Conservation (phyloP, 2,113 vertebrate species). For the Neolamprologus kungweensis region DNA sequence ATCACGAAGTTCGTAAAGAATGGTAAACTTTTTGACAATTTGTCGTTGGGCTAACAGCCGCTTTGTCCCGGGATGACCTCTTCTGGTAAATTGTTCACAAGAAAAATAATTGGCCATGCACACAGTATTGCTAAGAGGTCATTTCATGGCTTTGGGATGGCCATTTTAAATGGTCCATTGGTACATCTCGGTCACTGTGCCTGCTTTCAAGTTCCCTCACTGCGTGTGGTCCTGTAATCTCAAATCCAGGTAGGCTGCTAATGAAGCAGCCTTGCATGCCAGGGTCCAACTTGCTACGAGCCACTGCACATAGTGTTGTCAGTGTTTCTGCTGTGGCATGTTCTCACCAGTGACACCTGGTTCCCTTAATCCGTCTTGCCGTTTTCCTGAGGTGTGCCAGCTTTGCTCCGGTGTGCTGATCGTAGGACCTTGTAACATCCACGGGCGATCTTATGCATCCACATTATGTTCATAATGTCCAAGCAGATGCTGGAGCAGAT, state of each 20-base stretch:
- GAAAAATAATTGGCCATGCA: slow-evolving; percentile 37
- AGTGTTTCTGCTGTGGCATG: background rate
- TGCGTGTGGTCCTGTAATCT: slow-evolving; percentile 11
- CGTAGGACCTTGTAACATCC: slow-evolving; percentile 88
- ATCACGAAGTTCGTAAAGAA: slow-evolving; percentile 15
- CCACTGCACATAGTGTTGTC: background rate
- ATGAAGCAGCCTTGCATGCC: background rate
- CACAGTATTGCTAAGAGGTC: slow-evolving; percentile 62
- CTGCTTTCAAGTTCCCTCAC: background rate
- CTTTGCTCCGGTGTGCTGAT: slow-evolving; percentile 69
- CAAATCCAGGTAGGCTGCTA: background rate
- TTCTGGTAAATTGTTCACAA: background rate
- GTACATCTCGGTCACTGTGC: background rate
- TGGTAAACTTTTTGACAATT: slow-evolving; percentile 49
- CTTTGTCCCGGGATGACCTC: slow-evolving; percentile 7
- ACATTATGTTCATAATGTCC: slow-evolving; percentile 96
- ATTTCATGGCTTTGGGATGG: slow-evolving; percentile 52
- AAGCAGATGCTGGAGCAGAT: slow-evolving; percentile 81
- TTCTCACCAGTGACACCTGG: background rate
- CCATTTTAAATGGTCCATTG: slow-evolving; percentile 23
- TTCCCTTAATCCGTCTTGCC: slow-evolving; percentile 80
- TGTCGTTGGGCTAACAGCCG: slow-evolving; percentile 17
- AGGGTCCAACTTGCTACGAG: background rate
- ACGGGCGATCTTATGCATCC: slow-evolving; percentile 94
- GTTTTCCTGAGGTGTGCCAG: slow-evolving; percentile 74